Evolutionary conservation across 2,888 invertebrate species (phyloP), one percentile per base, ranked within the genome.

Genomic region (Drosophila sordidula): DNA sequence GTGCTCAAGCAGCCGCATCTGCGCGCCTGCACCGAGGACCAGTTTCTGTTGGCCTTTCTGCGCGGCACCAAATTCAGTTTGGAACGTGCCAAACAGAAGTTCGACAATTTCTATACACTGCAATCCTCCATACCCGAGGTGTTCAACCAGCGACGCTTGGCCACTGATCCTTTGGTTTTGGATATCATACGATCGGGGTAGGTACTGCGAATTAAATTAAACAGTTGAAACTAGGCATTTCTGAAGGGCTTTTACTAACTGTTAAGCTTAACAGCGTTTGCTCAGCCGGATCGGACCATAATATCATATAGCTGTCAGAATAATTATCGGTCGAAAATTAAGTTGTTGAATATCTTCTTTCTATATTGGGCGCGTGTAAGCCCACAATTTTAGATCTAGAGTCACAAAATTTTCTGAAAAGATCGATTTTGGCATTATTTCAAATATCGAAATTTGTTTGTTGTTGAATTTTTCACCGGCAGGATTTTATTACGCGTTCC

Each of bases 121-220:
- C 93, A 93, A 80, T 92, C 93, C 0, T 91, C 94, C 52, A 92
- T 94, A n/a, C 95, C 95, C 0, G 95, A 95, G 86, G 93, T 95
- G 59, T 94, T 94, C 73, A 92, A 84, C 42, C 89, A 91, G 50
- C 80, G 81, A 0, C 85, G 91, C 3, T 63, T 89, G 50, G 87
- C 90, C 29, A 89, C 88, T 16, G 87, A 92, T 80, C 82, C 86
- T 0, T 57, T 76, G 56, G 83, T 85, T 0, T 45, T 91, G 65
- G 91, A 91, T 18, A 91, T 92, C 3, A 70, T 92, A 51, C 77
- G 89, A 56, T 78, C 87, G 70, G 91, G 92, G 92, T 92, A 61
- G 70, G 78, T 3, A 11, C 11, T 6, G 4, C 4, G 1, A 29
- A 14, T 34, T 5, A 9, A 26, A 36, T n/a, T n/a, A 2, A 36